Evolutionary conservation across 1,140 invertebrate species (phyloP).

Genomic region (Hestina assimilis): DNA sequence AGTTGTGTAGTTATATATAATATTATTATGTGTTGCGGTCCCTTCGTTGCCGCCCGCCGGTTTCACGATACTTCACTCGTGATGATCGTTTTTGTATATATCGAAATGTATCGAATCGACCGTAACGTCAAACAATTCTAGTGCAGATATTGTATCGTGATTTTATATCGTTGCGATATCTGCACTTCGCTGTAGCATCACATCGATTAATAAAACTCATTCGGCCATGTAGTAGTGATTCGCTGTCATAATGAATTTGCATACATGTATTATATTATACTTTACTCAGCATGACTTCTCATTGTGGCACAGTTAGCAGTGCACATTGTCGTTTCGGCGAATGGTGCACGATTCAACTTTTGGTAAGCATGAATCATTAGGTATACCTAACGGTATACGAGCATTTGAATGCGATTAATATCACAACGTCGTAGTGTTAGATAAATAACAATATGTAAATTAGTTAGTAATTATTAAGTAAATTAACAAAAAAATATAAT

Average conservation of each 20-base stretch:
- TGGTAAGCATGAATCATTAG: constrained; percentile 34
- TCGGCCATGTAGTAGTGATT: neutral
- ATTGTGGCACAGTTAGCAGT: constrained; percentile 32
- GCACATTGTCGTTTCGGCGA: constrained; percentile 36
- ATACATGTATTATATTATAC: constrained; percentile 14
- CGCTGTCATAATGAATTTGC: constrained; percentile 1
- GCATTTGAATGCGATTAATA: neutral
- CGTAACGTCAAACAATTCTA: neutral
- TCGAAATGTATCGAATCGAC: constrained; percentile 7
- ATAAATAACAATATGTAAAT: neutral
- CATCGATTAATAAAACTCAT: neutral
- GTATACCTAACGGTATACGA: constrained; percentile 6
- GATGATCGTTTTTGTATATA: constrained; percentile 25
- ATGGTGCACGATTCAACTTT: constrained; percentile 29
- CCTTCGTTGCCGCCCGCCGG: constrained; percentile 3
- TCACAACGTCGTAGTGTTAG: constrained; percentile 18
- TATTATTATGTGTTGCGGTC: constrained; percentile 19
- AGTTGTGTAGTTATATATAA: constrained; percentile 26
- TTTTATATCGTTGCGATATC: neutral
- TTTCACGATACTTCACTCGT: neutral
- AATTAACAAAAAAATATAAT: too few relatives aligned
- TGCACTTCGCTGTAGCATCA: neutral
- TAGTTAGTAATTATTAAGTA: too few relatives aligned
- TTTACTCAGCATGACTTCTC: constrained; percentile 49
- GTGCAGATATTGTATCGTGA: neutral